Conservation (phyloP, 1,140 invertebrate species). For the Aphis gossypii region DNA sequence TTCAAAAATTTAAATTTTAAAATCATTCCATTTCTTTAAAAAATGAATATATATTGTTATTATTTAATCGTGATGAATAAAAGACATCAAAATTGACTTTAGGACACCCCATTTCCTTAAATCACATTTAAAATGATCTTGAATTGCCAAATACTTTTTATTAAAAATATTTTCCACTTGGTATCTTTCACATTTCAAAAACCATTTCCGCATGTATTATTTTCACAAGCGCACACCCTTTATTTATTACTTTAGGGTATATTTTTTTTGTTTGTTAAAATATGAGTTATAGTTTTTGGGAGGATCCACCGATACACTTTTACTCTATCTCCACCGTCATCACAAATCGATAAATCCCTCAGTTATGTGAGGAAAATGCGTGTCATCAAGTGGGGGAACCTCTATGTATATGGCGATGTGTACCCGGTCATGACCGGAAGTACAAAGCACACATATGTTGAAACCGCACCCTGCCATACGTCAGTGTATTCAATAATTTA, state of each 20-base stretch:
- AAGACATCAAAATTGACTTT: constrained; percentile 26
- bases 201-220: constrained; percentile 36
- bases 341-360: constrained; percentile 39
- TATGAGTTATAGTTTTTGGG: constrained; percentile 33
- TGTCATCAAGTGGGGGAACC: constrained; percentile 9
- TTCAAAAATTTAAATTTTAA: neutral
- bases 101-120: constrained; percentile 1
- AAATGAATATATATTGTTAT: neutral
- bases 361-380: constrained; percentile 24
- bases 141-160: constrained; percentile 38
- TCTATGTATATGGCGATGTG: neutral
- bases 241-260: constrained; percentile 39
- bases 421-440: constrained; percentile 38
- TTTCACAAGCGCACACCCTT: constrained; percentile 18
- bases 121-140: constrained; percentile 26
- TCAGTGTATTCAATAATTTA: neutral
- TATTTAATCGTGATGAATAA: neutral
- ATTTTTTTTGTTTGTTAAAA: constrained; percentile 24
- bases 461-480: neutral
- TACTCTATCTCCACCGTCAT: neutral
- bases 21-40: neutral
- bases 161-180: constrained; percentile 29
- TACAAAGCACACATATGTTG: constrained; percentile 6
- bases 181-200: constrained; percentile 33
- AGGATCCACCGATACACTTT: constrained; percentile 8